Conservation (phyloP, 2,797 vertebrate species). For the Tragelaphus eurycerus region DNA sequence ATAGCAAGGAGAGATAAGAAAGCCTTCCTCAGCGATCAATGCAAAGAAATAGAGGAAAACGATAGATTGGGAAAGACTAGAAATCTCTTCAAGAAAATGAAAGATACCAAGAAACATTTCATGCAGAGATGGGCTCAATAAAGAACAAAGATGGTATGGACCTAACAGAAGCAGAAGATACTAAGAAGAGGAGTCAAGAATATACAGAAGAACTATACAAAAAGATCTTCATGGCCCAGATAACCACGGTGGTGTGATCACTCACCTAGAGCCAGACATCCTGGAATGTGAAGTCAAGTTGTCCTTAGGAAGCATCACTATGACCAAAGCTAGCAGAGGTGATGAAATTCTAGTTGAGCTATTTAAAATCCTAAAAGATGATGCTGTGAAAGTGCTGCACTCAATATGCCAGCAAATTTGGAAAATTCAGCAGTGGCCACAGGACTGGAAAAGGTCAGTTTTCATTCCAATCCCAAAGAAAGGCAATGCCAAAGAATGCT, state of each 20-base stretch:
- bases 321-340: not conserved
- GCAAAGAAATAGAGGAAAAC: not conserved
- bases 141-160: not conserved
- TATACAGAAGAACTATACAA: not conserved
- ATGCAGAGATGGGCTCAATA: not conserved
- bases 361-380: not conserved
- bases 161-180: not conserved
- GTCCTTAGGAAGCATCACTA: not conserved
- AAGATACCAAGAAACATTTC: not conserved
- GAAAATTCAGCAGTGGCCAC: not conserved
- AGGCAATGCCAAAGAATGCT: not conserved
- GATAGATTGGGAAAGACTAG: not conserved
- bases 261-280: not conserved
- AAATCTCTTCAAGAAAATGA: not conserved
- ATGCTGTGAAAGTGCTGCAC: not conserved
- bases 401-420: not conserved
- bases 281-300: not conserved
- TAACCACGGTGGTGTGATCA: not conserved
- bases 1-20: not conserved
- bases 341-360: not conserved
- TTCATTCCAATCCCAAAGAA: not conserved
- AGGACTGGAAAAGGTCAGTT: not conserved
- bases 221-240: not conserved
- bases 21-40: not conserved
- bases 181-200: not conserved